These are phyloP conservation scores for Nemapogon koenigi DNA, from an alignment of 2,888 invertebrate genomes.

Conservation along the genomic window DNA sequence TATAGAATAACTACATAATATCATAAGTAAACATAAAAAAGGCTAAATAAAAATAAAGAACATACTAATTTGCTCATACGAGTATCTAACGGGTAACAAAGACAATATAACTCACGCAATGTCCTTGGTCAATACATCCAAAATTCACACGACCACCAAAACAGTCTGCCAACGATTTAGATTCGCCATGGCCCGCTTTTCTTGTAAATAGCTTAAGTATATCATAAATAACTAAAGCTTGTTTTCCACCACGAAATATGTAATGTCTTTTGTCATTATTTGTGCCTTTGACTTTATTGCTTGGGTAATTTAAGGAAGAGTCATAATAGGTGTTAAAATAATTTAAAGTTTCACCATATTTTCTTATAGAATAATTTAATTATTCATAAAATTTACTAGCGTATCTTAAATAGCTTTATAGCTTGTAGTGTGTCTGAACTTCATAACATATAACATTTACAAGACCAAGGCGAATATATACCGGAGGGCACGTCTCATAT, in stretches of 20 bases:
- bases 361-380: background rate
- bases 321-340: background rate
- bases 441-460: conserved; percentile 1
- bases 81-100: background rate
- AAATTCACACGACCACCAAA: conserved; percentile 9
- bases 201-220: conserved; percentile 4
- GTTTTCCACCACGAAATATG: too few species aligned
- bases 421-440: conserved; percentile 1
- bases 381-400: background rate
- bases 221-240: background rate
- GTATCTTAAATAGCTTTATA: background rate
- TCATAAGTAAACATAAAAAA: background rate
- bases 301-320: too few species aligned
- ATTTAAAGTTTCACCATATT: background rate
- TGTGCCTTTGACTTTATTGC: too few species aligned
- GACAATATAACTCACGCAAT: background rate
- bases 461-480: conserved; percentile 7
- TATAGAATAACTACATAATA: background rate
- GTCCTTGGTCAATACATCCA: conserved; percentile 8
- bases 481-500: conserved; percentile 8
- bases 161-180: conserved; percentile 6
- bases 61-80: background rate
- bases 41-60: background rate
- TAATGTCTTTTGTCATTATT: too few species aligned
- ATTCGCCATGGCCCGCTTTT: conserved; percentile 13